Evolutionary conservation across 2,888 invertebrate species (phyloP).

Genomic region (Heteromurus nitidus): DNA sequence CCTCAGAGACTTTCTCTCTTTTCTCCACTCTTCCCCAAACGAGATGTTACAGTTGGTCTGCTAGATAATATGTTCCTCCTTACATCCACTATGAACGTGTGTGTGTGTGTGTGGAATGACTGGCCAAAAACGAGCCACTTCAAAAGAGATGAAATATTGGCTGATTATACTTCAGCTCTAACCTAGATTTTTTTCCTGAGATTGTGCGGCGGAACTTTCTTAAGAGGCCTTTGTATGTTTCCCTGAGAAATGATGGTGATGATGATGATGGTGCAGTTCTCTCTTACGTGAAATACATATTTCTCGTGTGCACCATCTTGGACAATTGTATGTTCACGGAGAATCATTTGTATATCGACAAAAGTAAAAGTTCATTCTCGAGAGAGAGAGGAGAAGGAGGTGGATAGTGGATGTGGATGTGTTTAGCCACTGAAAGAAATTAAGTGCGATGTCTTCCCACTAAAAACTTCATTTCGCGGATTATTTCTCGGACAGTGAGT

Average conservation of each 20-base stretch:
- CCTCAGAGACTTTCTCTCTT: conserved; percentile 14
- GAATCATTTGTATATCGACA: no score
- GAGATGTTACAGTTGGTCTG: conserved; percentile 29
- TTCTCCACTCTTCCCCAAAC: conserved; percentile 2
- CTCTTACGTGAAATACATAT: no score
- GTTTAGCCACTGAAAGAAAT: no score
- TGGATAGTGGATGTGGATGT: no score
- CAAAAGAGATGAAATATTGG: conserved; percentile 40
- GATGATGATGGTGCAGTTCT: conserved; percentile 13
- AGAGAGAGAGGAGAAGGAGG: no score
- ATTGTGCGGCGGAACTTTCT: conserved; percentile 24
- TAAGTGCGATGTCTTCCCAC: no score
- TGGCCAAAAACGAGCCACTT: conserved; percentile 31
- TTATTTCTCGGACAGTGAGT: no score
- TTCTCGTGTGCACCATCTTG: no score
- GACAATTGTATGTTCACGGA: no score
- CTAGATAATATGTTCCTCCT: conserved; percentile 12
- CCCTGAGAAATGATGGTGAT: conserved; percentile 7
- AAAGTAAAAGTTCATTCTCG: no score
- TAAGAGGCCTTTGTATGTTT: background rate
- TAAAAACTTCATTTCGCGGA: no score
- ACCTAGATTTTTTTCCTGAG: conserved; percentile 34
- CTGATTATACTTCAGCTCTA: conserved; percentile 39
- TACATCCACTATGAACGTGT: background rate
- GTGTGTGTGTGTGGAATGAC: conserved; percentile 4